These are phyloP conservation scores for Elymnias hypermnestra DNA, from an alignment of 1,140 invertebrate species.

Conservation along the genomic window DNA sequence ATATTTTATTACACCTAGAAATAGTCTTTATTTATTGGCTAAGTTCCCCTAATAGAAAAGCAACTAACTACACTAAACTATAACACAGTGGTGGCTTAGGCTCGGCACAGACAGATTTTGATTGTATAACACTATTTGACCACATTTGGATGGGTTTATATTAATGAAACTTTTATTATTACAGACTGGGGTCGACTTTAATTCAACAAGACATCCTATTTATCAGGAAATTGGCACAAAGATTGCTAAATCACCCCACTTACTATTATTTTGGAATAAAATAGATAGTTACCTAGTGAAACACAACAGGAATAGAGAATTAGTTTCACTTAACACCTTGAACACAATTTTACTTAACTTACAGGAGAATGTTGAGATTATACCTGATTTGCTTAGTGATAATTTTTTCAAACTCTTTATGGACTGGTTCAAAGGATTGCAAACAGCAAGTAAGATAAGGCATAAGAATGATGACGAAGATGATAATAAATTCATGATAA, in stretches of 20 bases:
- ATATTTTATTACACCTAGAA: no score
- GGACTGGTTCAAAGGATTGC: slow-evolving; percentile 74
- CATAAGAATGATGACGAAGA: slow-evolving; percentile 65
- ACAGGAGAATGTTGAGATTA: slow-evolving; percentile 58
- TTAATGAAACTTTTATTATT: no score
- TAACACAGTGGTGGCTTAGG: no score
- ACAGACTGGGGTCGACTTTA: slow-evolving; percentile 77
- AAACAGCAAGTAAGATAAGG: slow-evolving; percentile 64
- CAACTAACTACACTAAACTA: no score
- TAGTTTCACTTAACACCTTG: slow-evolving; percentile 74
- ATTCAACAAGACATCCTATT: slow-evolving; percentile 78
- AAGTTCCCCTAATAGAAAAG: no score
- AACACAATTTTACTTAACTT: slow-evolving; percentile 72
- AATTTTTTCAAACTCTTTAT: slow-evolving; percentile 77
- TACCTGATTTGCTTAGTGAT: slow-evolving; percentile 73
- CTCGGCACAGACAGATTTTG: no score
- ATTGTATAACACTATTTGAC: no score
- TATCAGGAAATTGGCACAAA: slow-evolving; percentile 76
- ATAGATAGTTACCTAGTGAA: slow-evolving; percentile 77
- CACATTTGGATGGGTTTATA: no score
- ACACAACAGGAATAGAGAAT: slow-evolving; percentile 78
- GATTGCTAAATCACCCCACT: slow-evolving; percentile 65
- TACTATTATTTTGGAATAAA: slow-evolving; percentile 75
- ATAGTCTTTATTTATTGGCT: no score
- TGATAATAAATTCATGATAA: slow-evolving; percentile 74